Conservation (phyloP, 2,888 invertebrate species). For the Aquatica leii region DNA sequence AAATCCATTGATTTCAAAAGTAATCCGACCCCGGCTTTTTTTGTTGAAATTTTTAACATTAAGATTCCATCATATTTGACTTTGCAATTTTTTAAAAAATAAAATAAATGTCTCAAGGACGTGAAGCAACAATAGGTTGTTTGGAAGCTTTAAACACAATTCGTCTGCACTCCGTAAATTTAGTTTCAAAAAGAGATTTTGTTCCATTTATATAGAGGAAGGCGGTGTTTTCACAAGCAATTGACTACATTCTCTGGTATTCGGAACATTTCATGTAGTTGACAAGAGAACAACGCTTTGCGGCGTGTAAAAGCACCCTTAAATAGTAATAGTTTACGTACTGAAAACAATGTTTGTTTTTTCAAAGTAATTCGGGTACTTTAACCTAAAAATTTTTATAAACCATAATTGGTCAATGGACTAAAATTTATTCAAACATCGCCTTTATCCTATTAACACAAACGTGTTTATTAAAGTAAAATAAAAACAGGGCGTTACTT, state of each 20-base stretch:
- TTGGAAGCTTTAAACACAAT: slow-evolving; percentile 26
- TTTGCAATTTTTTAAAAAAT: slow-evolving; percentile 1
- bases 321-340: slow-evolving; percentile 11
- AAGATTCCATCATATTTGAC: no score
- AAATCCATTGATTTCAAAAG: slow-evolving; percentile 23
- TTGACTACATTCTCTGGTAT: slow-evolving; percentile 42
- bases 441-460: no score
- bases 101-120: slow-evolving; percentile 4
- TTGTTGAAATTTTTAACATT: neutral
- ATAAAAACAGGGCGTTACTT: no score
- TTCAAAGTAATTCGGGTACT: neutral
- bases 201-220: slow-evolving; percentile 25
- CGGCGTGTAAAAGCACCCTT: slow-evolving; percentile 31
- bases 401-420: no score
- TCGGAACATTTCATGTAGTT: slow-evolving; percentile 42
- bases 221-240: slow-evolving; percentile 43
- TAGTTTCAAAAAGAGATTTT: slow-evolving; percentile 22
- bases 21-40: slow-evolving; percentile 16
- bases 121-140: slow-evolving; percentile 18
- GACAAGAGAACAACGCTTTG: slow-evolving; percentile 45
- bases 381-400: no score
- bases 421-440: no score
- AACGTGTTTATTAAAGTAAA: no score
- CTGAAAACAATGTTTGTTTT: slow-evolving; percentile 11
- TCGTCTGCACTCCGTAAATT: slow-evolving; percentile 34